These are phyloP conservation scores for Epinephelus moara DNA, from an alignment of 2,113 vertebrate genomes.

Conservation along the genomic window DNA sequence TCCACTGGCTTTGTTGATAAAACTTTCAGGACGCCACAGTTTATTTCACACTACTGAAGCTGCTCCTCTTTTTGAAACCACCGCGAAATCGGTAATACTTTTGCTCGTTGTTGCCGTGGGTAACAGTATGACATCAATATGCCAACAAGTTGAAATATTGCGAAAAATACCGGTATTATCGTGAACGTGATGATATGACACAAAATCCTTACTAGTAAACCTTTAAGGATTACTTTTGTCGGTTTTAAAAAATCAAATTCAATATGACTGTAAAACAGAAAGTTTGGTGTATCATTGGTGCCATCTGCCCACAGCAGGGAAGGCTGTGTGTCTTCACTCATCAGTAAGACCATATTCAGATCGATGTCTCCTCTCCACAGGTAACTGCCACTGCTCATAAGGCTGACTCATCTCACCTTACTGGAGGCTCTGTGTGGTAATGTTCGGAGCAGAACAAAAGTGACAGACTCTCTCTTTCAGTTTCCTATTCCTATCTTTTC, in stretches of 20 bases:
- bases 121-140: no score
- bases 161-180: no score
- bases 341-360: conserved; percentile 31
- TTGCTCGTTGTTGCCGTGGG: no score
- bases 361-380: conserved; percentile 50
- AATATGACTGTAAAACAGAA: background rate
- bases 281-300: background rate
- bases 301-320: conserved; percentile 30
- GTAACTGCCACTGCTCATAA: conserved; percentile 55
- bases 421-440: background rate
- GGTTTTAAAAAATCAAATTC: background rate
- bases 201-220: no score
- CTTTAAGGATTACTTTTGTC: no score
- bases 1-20: no score
- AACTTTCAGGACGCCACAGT: no score
- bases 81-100: no score
- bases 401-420: background rate
- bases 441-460: conserved; percentile 3
- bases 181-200: no score
- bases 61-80: no score
- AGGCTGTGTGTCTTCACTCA: conserved; percentile 30
- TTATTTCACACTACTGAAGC: no score
- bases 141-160: no score
- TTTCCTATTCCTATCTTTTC: background rate
- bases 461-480: conserved; percentile 20